phyloP scores from a whole-genome alignment of 2,113 vertebrate species.

The Sinocyclocheilus anophthalmus region DNA sequence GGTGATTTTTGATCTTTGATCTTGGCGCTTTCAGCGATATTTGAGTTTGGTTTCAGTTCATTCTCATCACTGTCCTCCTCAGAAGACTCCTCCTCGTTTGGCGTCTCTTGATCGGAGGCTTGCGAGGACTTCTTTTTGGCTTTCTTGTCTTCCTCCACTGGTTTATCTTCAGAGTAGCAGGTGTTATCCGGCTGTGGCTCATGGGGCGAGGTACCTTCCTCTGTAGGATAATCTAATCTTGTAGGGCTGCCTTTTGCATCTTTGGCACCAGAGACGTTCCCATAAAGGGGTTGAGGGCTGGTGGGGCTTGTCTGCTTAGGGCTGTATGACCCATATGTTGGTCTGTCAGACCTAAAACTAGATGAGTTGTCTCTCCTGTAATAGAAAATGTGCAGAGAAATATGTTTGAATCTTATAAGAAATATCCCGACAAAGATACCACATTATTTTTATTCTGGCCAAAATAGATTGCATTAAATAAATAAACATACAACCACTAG shows the following conservation, averaged over 20 bases:
- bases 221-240: constrained; percentile 1
- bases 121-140: not conserved
- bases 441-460: not conserved
- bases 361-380: constrained; percentile 48
- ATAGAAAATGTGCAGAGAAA: not conserved
- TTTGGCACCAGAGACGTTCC: not conserved
- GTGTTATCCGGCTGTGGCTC: not conserved
- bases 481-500: not conserved
- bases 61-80: not conserved
- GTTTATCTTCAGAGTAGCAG: constrained; percentile 18
- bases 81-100: constrained; percentile 1
- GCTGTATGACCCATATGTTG: constrained; percentile 15
- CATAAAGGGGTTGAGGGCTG: constrained; percentile 5
- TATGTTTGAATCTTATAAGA: not conserved
- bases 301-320: constrained; percentile 27
- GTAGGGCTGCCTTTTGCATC: not conserved
- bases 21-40: not conserved
- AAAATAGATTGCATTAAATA: not conserved
- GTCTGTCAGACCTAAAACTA: constrained; percentile 43
- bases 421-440: not conserved
- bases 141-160: constrained; percentile 40
- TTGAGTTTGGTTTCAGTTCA: not conserved
- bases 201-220: not conserved
- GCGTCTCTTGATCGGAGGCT: constrained; percentile 46
- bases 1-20: not conserved